phyloP scores from a whole-genome alignment of 2,797 vertebrate genomes.

The Xiphorhynchus erythropygius region DNA sequence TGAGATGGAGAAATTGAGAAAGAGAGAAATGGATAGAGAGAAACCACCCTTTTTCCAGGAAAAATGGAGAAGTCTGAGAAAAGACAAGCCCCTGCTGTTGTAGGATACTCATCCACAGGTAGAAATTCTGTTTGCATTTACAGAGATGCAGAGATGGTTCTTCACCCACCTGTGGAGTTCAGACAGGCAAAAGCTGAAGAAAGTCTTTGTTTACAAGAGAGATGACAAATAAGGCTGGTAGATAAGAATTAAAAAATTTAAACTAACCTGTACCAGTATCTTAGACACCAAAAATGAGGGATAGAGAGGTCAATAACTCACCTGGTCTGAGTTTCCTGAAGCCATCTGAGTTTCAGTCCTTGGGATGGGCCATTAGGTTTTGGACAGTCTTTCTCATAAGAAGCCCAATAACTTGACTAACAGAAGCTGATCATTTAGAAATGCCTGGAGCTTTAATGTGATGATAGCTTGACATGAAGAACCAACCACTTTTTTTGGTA shows the following conservation, averaged over 20 bases:
- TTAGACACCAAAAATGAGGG: background rate
- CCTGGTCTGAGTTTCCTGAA: background rate
- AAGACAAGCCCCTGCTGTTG: background rate
- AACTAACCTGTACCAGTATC: background rate
- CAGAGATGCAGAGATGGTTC: background rate
- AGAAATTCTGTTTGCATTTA: background rate
- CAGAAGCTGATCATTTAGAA: background rate
- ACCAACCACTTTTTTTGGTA: background rate
- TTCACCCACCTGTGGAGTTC: background rate
- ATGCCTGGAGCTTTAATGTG: background rate
- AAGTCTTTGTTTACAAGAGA: background rate
- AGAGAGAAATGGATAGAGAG: background rate
- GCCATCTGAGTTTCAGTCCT: background rate
- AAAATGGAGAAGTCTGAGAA: background rate
- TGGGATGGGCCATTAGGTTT: background rate
- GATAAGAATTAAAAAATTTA: background rate
- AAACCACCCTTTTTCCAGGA: slow-evolving; percentile 4
- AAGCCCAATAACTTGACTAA: background rate
- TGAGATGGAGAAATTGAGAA: slow-evolving; percentile 39
- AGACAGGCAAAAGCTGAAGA: background rate
- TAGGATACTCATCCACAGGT: background rate
- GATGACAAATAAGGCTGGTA: background rate
- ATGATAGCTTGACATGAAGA: background rate
- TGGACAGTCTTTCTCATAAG: background rate
- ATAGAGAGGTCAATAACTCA: background rate